Evolutionary conservation across 2,113 vertebrate genomes (phyloP).

Genomic region (Prunella himalayana): DNA sequence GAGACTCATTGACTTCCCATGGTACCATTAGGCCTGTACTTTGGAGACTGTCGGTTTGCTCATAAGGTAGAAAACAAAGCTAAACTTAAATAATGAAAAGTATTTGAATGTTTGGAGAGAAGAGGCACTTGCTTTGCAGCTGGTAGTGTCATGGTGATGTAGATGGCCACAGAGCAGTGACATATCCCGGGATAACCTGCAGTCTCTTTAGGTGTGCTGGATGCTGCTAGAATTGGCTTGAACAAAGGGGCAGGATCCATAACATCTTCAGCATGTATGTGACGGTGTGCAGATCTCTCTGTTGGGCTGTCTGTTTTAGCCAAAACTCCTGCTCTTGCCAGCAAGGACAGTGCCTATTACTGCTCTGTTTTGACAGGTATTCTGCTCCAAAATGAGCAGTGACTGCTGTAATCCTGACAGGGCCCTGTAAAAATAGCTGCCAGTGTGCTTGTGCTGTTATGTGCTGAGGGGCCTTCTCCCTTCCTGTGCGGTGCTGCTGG

Average conservation of each 20-base stretch:
- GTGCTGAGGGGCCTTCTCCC: not conserved
- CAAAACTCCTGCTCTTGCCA: not conserved
- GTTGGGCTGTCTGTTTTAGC: not conserved
- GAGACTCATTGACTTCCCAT: fast-evolving
- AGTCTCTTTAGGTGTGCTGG: not conserved
- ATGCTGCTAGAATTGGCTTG: not conserved
- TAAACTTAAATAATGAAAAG: not conserved
- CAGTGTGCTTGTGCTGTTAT: not conserved
- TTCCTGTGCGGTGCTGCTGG: not conserved
- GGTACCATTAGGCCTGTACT: not conserved
- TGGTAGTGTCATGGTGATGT: not conserved
- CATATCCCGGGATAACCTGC: not conserved
- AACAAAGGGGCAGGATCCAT: not conserved
- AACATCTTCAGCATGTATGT: fast-evolving
- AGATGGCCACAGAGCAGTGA: not conserved
- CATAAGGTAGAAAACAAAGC: not conserved
- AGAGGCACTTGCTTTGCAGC: not conserved
- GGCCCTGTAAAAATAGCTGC: not conserved
- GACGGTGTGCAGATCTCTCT: not conserved
- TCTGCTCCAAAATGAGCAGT: not conserved
- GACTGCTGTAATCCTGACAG: not conserved
- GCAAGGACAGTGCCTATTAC: not conserved
- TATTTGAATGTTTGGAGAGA: not conserved
- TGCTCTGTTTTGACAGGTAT: not conserved
- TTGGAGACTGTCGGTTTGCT: not conserved